These are phyloP conservation scores for Acrocephalus arundinaceus DNA, from an alignment of 2,113 vertebrate genomes.

Conservation along the genomic window DNA sequence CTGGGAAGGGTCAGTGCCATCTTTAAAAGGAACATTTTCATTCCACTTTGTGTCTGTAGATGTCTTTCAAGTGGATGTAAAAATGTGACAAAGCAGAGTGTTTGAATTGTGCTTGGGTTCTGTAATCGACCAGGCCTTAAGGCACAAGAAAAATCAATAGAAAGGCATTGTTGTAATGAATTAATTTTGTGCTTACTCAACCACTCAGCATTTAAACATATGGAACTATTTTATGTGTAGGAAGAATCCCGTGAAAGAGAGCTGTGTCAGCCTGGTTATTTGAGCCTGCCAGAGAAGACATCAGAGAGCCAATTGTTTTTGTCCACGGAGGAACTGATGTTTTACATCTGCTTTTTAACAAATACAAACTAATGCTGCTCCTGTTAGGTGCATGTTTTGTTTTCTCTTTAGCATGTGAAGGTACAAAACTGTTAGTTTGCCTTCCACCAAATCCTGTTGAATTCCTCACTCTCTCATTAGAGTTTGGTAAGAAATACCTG, in stretches of 20 bases:
- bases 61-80: background rate
- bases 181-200: slow-evolving; percentile 54
- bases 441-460: background rate
- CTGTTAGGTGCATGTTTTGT: background rate
- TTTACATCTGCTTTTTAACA: slow-evolving; percentile 12
- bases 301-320: background rate
- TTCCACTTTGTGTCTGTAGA: background rate
- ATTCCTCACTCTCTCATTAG: background rate
- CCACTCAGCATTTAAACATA: slow-evolving; percentile 33
- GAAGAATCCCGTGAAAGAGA: slow-evolving; percentile 41
- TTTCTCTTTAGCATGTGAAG: background rate
- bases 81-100: background rate
- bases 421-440: background rate
- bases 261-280: slow-evolving; percentile 26
- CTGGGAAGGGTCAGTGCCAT: background rate
- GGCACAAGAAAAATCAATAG: slow-evolving; percentile 32
- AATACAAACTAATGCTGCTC: background rate
- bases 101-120: slow-evolving; percentile 10
- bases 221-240: slow-evolving; percentile 54
- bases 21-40: background rate
- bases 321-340: background rate
- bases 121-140: slow-evolving; percentile 2
- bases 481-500: background rate
- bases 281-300: background rate
- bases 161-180: slow-evolving; percentile 40